phyloP scores from a whole-genome alignment of 2,113 vertebrate species.

The Crotophaga sulcirostris region DNA sequence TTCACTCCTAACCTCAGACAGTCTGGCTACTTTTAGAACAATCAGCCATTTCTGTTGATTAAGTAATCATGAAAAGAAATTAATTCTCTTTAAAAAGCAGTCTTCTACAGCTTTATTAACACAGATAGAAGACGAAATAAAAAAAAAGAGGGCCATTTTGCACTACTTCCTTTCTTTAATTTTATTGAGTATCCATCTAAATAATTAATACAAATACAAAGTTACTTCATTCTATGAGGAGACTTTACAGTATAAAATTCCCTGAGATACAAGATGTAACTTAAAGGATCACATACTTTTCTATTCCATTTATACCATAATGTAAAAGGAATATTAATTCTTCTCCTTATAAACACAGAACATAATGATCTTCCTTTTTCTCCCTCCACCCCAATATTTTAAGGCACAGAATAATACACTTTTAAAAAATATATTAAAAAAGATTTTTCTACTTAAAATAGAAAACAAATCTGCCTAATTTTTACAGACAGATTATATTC shows the following conservation, averaged over 20 bases:
- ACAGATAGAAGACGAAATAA: neutral
- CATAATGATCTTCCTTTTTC: neutral
- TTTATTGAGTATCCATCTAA: conserved; percentile 24
- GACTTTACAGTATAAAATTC: conserved; percentile 31
- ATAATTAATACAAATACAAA: conserved; percentile 3
- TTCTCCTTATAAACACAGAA: neutral
- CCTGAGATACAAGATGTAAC: conserved; percentile 43
- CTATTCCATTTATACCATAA: neutral
- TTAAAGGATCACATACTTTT: neutral
- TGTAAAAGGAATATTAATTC: neutral
- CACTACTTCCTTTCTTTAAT: neutral
- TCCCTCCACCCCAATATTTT: neutral
- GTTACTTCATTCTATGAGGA: neutral
- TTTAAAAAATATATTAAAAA: neutral
- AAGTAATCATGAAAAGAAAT: neutral
- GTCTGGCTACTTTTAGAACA: neutral
- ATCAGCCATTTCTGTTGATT: neutral
- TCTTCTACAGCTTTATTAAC: neutral
- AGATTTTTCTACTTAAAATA: neutral
- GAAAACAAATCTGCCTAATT: neutral
- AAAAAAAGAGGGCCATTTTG: neutral
- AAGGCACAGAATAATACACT: neutral
- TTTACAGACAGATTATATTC: neutral
- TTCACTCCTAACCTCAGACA: neutral
- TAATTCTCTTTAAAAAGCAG: neutral